Conservation (phyloP, 2,113 vertebrate species). For the Myiozetetes cayanensis region DNA sequence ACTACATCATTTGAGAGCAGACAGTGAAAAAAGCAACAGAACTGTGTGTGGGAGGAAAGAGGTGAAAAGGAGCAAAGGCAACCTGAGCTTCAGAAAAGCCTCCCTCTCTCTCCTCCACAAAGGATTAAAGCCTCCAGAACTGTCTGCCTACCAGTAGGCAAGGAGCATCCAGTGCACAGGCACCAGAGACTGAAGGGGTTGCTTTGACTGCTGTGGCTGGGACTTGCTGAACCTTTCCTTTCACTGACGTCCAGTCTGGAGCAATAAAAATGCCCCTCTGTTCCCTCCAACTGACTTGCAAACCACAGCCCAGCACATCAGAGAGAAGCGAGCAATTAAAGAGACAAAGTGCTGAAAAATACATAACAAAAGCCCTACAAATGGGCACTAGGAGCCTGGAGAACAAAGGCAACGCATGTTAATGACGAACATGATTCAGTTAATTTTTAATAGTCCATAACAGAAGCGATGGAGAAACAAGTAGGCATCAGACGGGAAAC, state of each 20-base stretch:
- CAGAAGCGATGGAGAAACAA: neutral
- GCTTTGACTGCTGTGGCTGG: neutral
- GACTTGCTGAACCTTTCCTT: neutral
- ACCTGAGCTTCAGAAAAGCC: neutral
- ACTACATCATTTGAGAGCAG: neutral
- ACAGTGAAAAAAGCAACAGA: neutral
- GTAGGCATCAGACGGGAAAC: neutral
- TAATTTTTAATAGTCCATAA: constrained; percentile 63
- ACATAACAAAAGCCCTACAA: constrained; percentile 57
- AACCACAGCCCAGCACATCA: constrained; percentile 27
- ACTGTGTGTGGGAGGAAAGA: neutral
- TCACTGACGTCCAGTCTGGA: neutral
- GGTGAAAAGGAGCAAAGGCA: neutral
- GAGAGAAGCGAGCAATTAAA: constrained; percentile 61
- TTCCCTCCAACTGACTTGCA: constrained; percentile 34
- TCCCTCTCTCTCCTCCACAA: fast-evolving
- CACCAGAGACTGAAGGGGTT: neutral
- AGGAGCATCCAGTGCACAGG: neutral
- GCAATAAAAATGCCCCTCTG: constrained; percentile 19
- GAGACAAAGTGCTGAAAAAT: constrained; percentile 72
- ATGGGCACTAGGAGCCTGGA: constrained; percentile 9
- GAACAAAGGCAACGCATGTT: constrained; percentile 18
- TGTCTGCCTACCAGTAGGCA: neutral
- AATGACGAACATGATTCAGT: constrained; percentile 41
- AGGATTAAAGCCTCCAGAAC: neutral